Conservation (phyloP, 1,140 invertebrate species). For the Drosophila repletoides region DNA sequence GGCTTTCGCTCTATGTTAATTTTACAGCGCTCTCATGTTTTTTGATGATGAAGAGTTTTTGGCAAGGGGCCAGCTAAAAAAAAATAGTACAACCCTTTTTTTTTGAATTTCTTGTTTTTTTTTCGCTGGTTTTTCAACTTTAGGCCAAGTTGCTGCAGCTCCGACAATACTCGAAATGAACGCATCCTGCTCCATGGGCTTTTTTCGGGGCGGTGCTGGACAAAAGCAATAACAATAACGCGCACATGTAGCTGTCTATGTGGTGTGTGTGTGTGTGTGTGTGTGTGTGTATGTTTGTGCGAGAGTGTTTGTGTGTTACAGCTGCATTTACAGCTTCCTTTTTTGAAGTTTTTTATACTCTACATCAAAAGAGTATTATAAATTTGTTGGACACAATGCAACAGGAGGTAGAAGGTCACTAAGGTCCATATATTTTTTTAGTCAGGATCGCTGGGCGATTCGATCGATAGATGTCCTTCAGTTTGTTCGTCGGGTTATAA, state of each 20-base stretch:
- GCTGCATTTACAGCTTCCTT: no score
- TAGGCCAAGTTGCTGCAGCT: constrained; percentile 1
- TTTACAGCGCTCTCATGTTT: constrained; percentile 67
- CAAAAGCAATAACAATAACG: constrained; percentile 78
- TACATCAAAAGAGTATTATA: no score
- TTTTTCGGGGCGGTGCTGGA: constrained; percentile 43
- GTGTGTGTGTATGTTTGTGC: constrained; percentile 13
- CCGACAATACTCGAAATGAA: constrained; percentile 41
- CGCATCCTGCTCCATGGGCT: constrained; percentile 47
- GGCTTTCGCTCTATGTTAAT: constrained; percentile 61
- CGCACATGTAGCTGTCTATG: constrained; percentile 48
- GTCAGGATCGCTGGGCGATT: no score
- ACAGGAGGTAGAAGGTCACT: no score
- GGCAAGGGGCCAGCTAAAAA: constrained; percentile 42
- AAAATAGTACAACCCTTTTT: constrained; percentile 37
- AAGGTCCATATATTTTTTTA: no score
- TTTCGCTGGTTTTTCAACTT: constrained; percentile 14
- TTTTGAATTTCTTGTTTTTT: constrained; percentile 7
- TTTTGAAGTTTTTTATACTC: no score
- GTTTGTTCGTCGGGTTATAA: no score
- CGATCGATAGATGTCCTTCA: no score
- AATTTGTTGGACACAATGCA: no score
- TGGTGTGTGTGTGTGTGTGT: constrained; percentile 7
- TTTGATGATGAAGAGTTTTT: constrained; percentile 74
- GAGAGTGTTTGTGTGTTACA: neutral